These are phyloP conservation scores for Pseudonaja textilis DNA, from an alignment of 2,113 vertebrate species.

Conservation along the genomic window DNA sequence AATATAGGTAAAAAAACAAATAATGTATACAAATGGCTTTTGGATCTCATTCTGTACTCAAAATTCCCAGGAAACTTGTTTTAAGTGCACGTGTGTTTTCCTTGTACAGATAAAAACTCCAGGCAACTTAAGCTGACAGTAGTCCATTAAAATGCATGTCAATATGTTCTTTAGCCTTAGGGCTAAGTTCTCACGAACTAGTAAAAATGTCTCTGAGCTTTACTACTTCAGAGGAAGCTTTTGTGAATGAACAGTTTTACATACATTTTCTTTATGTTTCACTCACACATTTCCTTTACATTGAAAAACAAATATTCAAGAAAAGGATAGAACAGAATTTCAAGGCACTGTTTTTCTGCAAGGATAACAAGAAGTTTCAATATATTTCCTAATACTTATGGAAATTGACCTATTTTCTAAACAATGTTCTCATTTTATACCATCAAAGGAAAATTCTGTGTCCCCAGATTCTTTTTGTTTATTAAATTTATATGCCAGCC, in stretches of 20 bases:
- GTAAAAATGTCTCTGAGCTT: background rate
- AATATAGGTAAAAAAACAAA: background rate
- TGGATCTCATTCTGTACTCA: background rate
- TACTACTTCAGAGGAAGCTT: background rate
- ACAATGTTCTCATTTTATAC: background rate
- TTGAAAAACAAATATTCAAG: background rate
- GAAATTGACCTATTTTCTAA: background rate
- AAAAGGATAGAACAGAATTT: background rate
- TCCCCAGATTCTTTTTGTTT: background rate
- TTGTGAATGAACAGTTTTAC: background rate
- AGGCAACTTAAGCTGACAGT: background rate
- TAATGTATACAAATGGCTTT: background rate
- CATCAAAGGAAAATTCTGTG: background rate
- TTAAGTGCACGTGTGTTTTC: background rate
- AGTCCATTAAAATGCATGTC: background rate
- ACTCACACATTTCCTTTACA: background rate
- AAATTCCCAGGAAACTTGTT: background rate
- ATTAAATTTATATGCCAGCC: background rate
- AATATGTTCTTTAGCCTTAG: background rate
- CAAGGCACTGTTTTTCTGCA: background rate
- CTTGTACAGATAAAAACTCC: background rate
- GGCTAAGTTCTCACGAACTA: background rate
- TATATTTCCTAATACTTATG: background rate
- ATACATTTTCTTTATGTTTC: background rate
- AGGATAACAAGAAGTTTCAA: background rate